phyloP scores from a whole-genome alignment of 2,888 invertebrate genomes.

The Cryptus viduatorius region DNA sequence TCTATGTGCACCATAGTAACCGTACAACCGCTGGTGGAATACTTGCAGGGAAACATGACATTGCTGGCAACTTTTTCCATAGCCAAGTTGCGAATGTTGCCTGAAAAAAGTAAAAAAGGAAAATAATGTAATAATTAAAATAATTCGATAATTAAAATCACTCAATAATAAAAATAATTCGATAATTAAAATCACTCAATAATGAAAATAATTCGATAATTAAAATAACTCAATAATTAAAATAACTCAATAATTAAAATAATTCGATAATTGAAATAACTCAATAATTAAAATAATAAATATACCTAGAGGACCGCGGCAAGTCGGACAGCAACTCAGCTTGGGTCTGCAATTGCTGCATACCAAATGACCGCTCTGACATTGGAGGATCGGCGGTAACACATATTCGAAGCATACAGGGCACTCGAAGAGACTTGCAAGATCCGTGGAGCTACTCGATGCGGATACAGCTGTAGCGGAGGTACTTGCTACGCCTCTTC shows the following conservation, averaged over 20 bases:
- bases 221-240: too few species aligned
- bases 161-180: too few species aligned
- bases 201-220: too few species aligned
- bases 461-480: slow-evolving; percentile 87
- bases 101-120: slow-evolving; percentile 82
- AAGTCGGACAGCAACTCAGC: slow-evolving; percentile 98
- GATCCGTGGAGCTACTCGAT: slow-evolving; percentile 92
- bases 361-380: slow-evolving; percentile 99
- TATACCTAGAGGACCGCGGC: slow-evolving; percentile 95
- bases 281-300: background rate
- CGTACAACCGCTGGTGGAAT: slow-evolving; percentile 97
- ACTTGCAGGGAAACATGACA: slow-evolving; percentile 99
- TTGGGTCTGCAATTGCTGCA: slow-evolving; percentile 99
- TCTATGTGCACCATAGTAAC: slow-evolving; percentile 97
- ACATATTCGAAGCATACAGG: slow-evolving; percentile 99
- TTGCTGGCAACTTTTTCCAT: slow-evolving; percentile 99
- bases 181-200: too few species aligned
- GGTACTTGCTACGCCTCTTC: slow-evolving; percentile 81
- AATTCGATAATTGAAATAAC: too few species aligned
- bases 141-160: too few species aligned
- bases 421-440: slow-evolving; percentile 96
- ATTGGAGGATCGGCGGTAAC: slow-evolving; percentile 98
- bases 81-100: slow-evolving; percentile 98
- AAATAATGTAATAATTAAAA: background rate
- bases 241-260: too few species aligned